Conservation (phyloP, 2,797 vertebrate genomes). For the Lateolabrax maculatus region DNA sequence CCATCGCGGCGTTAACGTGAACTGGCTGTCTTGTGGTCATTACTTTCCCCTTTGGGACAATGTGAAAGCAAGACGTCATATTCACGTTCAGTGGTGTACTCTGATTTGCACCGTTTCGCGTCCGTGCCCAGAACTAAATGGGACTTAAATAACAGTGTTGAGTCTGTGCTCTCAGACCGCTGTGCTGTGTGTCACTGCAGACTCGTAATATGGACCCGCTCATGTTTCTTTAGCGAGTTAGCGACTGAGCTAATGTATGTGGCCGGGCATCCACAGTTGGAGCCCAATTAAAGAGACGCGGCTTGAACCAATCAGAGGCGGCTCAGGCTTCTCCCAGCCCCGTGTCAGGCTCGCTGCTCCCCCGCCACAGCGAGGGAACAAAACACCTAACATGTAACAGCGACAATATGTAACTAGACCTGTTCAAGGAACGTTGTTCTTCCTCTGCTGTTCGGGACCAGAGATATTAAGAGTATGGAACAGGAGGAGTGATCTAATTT, state of each 20-base stretch:
- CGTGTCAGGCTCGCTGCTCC: background rate
- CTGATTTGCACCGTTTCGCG: background rate
- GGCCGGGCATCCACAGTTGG: background rate
- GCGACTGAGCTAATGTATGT: constrained; percentile 46
- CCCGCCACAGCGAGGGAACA: background rate
- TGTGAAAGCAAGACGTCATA: background rate
- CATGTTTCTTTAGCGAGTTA: constrained; percentile 31
- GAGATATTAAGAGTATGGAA: rapidly evolving
- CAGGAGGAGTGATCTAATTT: background rate
- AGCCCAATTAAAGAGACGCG: constrained; percentile 77
- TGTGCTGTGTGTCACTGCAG: background rate
- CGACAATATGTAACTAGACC: too few species aligned
- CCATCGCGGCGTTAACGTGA: background rate
- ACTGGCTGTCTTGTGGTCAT: background rate
- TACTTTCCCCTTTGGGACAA: background rate
- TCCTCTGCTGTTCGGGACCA: background rate
- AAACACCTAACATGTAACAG: background rate
- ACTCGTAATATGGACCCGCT: background rate
- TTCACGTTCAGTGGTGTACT: background rate
- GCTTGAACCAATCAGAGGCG: constrained; percentile 63
- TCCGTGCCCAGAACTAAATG: background rate
- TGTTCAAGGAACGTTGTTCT: too few species aligned
- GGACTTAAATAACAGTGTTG: background rate
- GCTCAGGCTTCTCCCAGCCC: background rate
- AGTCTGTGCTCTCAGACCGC: too few species aligned